phyloP scores from a whole-genome alignment of 2,113 vertebrate species.

The Bujurquina vittata region DNA sequence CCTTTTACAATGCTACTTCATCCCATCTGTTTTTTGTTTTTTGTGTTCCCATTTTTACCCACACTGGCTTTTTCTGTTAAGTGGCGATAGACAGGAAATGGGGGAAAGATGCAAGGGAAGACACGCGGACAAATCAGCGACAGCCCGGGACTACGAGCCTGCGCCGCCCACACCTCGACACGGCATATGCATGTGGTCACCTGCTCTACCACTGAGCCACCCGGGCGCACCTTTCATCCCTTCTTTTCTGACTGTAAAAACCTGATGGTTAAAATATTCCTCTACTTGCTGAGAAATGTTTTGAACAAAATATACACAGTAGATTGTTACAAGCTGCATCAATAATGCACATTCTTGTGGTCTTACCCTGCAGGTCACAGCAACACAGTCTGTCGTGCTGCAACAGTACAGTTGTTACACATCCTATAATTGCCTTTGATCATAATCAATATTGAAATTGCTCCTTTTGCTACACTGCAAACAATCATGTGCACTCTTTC shows the following conservation, averaged over 20 bases:
- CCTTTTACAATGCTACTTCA: not conserved
- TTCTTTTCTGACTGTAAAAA: not conserved
- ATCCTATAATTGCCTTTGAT: not conserved
- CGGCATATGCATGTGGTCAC: no score
- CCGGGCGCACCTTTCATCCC: no score
- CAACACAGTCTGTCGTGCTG: not conserved
- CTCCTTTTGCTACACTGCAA: constrained; percentile 6
- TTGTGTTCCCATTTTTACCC: no score
- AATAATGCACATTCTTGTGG: not conserved
- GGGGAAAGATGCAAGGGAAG: no score
- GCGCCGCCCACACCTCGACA: no score
- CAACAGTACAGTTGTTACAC: not conserved
- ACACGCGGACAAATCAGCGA: no score
- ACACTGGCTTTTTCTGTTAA: no score
- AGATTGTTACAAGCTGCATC: not conserved
- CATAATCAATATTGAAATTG: constrained; percentile 14
- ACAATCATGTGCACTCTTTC: not conserved
- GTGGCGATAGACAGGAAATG: no score
- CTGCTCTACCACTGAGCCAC: no score
- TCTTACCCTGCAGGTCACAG: not conserved
- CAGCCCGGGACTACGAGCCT: no score
- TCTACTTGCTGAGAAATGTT: not conserved
- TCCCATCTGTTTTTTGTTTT: not conserved
- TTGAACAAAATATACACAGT: not conserved
- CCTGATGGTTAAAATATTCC: not conserved